Conservation (phyloP, 2,888 invertebrate species). For the Hirtodrosophila confusa region DNA sequence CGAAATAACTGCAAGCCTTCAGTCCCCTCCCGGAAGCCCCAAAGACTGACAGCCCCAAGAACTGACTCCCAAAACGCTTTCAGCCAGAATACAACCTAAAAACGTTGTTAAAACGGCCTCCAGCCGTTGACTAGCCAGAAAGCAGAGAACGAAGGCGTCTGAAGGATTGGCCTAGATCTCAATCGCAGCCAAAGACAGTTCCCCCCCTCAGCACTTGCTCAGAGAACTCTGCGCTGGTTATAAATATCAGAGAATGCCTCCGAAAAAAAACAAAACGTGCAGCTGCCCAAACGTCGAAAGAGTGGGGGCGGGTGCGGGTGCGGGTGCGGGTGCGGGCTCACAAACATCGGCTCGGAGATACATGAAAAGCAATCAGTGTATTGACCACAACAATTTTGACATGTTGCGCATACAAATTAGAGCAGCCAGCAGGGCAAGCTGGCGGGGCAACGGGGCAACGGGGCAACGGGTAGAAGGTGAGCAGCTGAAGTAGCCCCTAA, state of each 20-base stretch:
- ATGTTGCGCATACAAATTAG: constrained; percentile 80
- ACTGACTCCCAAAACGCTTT: no score
- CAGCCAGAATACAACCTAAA: not conserved
- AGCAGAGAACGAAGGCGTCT: constrained; percentile 5
- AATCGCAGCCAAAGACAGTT: constrained; percentile 7
- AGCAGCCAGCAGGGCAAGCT: constrained; percentile 25
- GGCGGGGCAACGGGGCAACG: not conserved
- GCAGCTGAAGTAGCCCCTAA: constrained; percentile 27
- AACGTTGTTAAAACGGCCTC: constrained; percentile 8
- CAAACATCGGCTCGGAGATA: constrained; percentile 29
- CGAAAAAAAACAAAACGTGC: constrained; percentile 26
- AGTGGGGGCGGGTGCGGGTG: constrained; percentile 13
- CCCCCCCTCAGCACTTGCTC: not conserved
- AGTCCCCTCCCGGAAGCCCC: no score
- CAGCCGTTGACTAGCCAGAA: constrained; percentile 25
- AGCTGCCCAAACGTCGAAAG: constrained; percentile 26
- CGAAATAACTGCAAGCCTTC: no score
- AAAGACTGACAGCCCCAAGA: no score
- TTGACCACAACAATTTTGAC: constrained; percentile 81
- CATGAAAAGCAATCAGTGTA: constrained; percentile 81
- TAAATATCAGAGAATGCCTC: constrained; percentile 39
- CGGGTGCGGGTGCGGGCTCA: not conserved
- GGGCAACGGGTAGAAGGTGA: not conserved
- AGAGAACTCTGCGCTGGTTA: constrained; percentile 29
- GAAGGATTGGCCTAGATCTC: constrained; percentile 53